A percentile compares a stretch with the other conserved stretches of the same genome.
phyloP scores from a whole-genome alignment of 2,888 invertebrate genomes.

The Noctua janthina region DNA sequence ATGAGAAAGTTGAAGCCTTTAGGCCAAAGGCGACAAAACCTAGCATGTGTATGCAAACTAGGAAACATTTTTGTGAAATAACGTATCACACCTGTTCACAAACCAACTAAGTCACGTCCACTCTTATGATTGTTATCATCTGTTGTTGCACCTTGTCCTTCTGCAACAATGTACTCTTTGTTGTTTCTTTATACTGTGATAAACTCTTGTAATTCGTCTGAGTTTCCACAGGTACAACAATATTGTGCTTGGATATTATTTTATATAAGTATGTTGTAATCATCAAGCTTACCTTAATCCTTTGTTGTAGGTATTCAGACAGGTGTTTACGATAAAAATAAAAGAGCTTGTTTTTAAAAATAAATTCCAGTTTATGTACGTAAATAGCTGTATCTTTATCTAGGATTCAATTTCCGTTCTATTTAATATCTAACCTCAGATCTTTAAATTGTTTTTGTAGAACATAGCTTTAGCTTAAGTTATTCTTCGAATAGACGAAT shows the following conservation, averaged over 20 bases:
- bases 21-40: background rate
- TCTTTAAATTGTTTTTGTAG: slow-evolving; percentile 1
- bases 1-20: background rate
- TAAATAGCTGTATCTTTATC: background rate
- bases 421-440: background rate
- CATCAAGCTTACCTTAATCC: slow-evolving; percentile 5
- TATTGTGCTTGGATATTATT: slow-evolving; percentile 36
- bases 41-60: background rate
- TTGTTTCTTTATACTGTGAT: slow-evolving; percentile 14
- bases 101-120: slow-evolving; percentile 5
- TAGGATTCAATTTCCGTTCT: slow-evolving; percentile 14
- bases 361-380: background rate
- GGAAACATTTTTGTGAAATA: background rate
- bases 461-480: background rate
- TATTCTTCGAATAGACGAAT: background rate
- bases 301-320: slow-evolving; percentile 25
- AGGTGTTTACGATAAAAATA: background rate
- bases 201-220: slow-evolving; percentile 36
- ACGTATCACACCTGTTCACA: slow-evolving; percentile 18
- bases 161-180: background rate
- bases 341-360: background rate
- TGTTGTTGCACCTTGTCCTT: slow-evolving; percentile 18
- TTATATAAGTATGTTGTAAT: slow-evolving; percentile 24
- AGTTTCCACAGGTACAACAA: slow-evolving; percentile 35
- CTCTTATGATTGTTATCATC: background rate